These are phyloP conservation scores for Coilia nasus DNA, from an alignment of 2,797 vertebrate species.

Conservation along the genomic window DNA sequence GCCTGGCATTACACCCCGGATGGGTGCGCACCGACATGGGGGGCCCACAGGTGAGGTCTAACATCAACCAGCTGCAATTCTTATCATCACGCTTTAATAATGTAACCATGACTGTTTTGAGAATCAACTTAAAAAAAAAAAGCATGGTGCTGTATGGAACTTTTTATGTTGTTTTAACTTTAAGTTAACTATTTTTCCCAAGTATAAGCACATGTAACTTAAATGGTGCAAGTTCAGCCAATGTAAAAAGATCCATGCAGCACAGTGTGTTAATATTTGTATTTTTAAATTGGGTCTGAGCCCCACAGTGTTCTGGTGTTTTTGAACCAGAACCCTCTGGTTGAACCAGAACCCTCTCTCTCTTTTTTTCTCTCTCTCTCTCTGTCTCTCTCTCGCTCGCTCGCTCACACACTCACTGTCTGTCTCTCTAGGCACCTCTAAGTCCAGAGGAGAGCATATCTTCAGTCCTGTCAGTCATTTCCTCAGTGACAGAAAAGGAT, in stretches of 20 bases:
- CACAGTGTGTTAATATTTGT: no score
- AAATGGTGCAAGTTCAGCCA: no score
- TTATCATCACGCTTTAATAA: not conserved
- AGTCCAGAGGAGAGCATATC: constrained; percentile 60
- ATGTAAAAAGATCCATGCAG: no score
- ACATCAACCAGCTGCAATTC: not conserved
- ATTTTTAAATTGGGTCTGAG: no score
- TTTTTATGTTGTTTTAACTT: no score
- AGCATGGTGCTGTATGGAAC: no score
- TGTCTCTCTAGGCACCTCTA: constrained; percentile 55
- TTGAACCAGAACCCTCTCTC: no score
- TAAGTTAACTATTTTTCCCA: no score
- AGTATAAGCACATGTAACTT: no score
- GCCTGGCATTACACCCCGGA: constrained; percentile 71
- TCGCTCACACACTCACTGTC: not conserved
- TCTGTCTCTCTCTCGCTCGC: constrained; percentile 24
- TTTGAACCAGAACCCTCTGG: no score
- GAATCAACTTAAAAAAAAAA: no score
- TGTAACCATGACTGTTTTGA: not conserved
- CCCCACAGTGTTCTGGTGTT: no score
- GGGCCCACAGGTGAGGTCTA: constrained; percentile 60
- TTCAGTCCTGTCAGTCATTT: constrained; percentile 56
- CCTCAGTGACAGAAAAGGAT: constrained; percentile 54
- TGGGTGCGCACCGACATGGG: constrained; percentile 80
- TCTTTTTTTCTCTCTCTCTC: not conserved